A percentile compares a stretch with the other conserved stretches of the same genome.
Evolutionary conservation across 2,113 vertebrate genomes (phyloP).

Genomic region (Labeo rohita): DNA sequence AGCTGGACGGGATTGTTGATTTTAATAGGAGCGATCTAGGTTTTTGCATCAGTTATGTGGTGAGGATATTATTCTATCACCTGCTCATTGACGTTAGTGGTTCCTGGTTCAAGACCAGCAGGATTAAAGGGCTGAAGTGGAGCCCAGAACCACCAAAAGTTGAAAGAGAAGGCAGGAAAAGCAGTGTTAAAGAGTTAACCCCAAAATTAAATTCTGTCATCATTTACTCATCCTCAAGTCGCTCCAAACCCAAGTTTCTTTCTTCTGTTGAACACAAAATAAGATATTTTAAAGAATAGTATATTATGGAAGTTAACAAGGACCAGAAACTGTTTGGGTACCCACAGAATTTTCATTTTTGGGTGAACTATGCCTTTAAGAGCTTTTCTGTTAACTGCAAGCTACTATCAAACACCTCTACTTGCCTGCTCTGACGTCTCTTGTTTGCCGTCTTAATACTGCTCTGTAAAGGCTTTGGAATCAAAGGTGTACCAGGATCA

Average conservation of each 20-base stretch:
- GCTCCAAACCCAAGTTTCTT: no score
- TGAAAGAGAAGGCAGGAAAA: background rate
- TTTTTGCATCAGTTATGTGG: background rate
- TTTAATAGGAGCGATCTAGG: background rate
- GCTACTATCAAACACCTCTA: constrained; percentile 25
- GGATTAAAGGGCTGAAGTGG: background rate
- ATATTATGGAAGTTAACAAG: background rate
- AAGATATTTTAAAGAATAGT: background rate
- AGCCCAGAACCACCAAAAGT: background rate
- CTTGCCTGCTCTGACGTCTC: background rate
- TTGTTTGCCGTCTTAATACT: constrained; percentile 1
- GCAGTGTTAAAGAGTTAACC: background rate
- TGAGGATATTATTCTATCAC: background rate
- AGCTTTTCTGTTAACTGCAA: background rate
- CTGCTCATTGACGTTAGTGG: background rate
- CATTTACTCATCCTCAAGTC: background rate
- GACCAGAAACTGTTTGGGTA: background rate
- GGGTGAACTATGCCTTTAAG: background rate
- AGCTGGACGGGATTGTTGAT: background rate
- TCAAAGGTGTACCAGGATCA: constrained; percentile 51
- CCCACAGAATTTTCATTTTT: background rate
- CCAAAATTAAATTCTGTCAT: background rate
- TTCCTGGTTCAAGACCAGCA: constrained; percentile 2
- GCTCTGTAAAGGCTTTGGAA: constrained; percentile 6
- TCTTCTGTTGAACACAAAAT: background rate